phyloP scores from a whole-genome alignment of 2,113 vertebrate genomes.

The Ptychochromis oligacanthus region DNA sequence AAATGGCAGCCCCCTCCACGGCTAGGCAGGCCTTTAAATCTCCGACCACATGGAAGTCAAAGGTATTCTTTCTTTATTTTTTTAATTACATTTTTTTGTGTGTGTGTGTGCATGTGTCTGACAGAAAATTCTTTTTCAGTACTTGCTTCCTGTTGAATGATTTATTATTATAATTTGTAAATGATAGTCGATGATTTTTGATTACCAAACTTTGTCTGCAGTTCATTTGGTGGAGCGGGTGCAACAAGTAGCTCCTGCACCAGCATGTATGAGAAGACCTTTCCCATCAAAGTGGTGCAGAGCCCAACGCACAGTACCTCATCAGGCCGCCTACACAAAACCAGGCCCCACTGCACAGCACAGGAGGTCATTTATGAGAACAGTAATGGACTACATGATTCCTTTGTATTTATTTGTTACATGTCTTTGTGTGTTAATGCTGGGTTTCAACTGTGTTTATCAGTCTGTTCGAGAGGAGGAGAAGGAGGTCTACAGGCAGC shows the following conservation, averaged over 20 bases:
- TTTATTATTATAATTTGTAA: neutral
- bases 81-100: neutral
- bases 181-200: neutral
- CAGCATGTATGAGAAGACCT: constrained; percentile 81
- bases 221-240: constrained; percentile 33
- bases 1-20: constrained; percentile 69
- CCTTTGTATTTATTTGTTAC: neutral
- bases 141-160: neutral
- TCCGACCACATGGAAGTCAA: constrained; percentile 52
- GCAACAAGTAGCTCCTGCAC: constrained; percentile 54
- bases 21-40: constrained; percentile 76
- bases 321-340: constrained; percentile 45
- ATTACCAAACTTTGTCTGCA: constrained; percentile 13
- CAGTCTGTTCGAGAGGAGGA: constrained; percentile 91
- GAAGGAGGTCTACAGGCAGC: constrained; percentile 91
- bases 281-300: constrained; percentile 79
- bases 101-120: neutral
- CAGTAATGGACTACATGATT: neutral
- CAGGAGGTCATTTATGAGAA: constrained; percentile 73
- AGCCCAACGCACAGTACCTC: constrained; percentile 73
- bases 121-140: neutral
- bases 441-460: neutral
- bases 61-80: constrained; percentile 46
- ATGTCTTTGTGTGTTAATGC: neutral
- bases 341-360: constrained; percentile 70